These are phyloP conservation scores for Erynnis tages DNA, from an alignment of 2,888 invertebrate genomes.

Conservation along the genomic window DNA sequence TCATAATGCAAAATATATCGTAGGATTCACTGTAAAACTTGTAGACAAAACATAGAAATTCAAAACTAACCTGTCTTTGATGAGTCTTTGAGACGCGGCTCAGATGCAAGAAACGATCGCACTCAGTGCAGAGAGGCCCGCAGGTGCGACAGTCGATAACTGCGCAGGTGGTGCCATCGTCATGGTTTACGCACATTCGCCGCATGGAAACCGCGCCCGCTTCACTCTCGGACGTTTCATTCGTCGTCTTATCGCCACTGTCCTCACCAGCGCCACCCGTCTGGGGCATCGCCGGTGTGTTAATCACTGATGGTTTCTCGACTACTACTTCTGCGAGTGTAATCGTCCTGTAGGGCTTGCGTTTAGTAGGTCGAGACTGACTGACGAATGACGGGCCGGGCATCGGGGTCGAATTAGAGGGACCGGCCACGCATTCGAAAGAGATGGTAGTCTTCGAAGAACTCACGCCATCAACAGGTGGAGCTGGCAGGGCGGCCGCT, in stretches of 20 bases:
- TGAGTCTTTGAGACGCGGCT: conserved; percentile 93
- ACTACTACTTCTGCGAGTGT: conserved; percentile 20
- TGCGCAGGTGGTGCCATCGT: conserved; percentile 95
- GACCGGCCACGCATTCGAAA: conserved; percentile 3
- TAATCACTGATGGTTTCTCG: conserved; percentile 3
- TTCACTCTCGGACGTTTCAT: conserved; percentile 34
- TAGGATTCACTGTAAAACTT: too few relatives aligned
- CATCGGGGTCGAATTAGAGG: neutral
- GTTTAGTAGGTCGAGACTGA: conserved; percentile 5
- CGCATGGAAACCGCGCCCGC: conserved; percentile 73
- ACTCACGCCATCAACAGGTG: conserved; percentile 41
- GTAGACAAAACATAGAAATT: too few relatives aligned
- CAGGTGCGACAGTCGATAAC: conserved; percentile 96
- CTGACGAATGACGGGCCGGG: too few relatives aligned
- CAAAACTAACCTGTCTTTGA: conserved; percentile 84
- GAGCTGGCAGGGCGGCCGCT: neutral
- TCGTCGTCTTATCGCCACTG: neutral
- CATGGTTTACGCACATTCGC: conserved; percentile 97
- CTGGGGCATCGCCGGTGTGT: neutral
- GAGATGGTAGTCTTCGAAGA: conserved; percentile 14
- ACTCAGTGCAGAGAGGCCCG: conserved; percentile 96
- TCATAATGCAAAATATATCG: too few relatives aligned
- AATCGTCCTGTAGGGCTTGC: conserved; percentile 18
- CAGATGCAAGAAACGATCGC: conserved; percentile 96
- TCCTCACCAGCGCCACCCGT: neutral